A percentile compares a stretch with the other conserved stretches of the same genome.
These are phyloP conservation scores for Zhengitettix transpicula DNA, from an alignment of 2,888 invertebrate species.

Conservation along the genomic window DNA sequence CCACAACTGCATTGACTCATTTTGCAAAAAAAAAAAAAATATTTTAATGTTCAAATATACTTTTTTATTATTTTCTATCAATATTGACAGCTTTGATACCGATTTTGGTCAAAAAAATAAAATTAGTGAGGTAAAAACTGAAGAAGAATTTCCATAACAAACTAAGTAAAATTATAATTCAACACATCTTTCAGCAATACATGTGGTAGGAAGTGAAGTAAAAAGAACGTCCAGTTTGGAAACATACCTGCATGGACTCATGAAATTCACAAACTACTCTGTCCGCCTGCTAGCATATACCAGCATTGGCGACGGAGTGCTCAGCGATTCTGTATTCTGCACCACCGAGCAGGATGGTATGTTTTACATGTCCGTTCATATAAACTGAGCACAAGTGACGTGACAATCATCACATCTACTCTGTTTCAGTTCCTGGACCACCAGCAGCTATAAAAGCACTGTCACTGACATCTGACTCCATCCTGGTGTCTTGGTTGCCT, in stretches of 20 bases:
- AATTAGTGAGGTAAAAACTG: too few relatives aligned
- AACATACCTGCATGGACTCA: conserved; percentile 20
- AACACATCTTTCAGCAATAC: neutral
- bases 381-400: neutral
- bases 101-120: too few relatives aligned
- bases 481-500: conserved; percentile 26
- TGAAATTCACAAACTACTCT: conserved; percentile 31
- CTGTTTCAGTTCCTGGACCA: conserved; percentile 22
- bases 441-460: conserved; percentile 26
- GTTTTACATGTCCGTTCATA: neutral
- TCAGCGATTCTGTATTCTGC: conserved; percentile 24
- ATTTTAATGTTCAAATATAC: too few relatives aligned
- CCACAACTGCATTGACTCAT: too few relatives aligned
- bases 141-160: too few relatives aligned
- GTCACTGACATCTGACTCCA: conserved; percentile 22
- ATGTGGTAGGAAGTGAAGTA: conserved; percentile 11
- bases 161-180: too few relatives aligned
- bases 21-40: too few relatives aligned
- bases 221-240: conserved; percentile 17
- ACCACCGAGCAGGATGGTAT: conserved; percentile 29
- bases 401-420: neutral
- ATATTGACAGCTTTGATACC: too few relatives aligned
- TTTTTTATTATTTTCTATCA: too few relatives aligned
- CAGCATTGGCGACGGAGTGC: conserved; percentile 27
- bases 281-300: conserved; percentile 29